These are phyloP conservation scores for Taurulus bubalis DNA, from an alignment of 2,113 vertebrate genomes.

Conservation along the genomic window DNA sequence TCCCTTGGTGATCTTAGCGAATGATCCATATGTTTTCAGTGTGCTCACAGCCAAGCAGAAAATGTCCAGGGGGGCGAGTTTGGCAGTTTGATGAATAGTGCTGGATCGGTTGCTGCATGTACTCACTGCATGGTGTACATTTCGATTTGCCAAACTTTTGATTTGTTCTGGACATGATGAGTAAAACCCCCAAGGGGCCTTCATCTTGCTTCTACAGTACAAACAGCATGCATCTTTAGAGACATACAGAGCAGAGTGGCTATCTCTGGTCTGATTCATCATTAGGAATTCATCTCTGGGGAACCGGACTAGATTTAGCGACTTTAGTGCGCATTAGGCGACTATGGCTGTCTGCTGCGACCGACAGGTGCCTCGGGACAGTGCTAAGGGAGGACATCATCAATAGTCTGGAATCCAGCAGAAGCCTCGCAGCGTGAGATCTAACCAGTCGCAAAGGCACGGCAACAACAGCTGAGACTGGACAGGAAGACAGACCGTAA, in stretches of 20 bases:
- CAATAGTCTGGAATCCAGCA: neutral
- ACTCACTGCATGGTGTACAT: neutral
- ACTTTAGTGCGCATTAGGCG: neutral
- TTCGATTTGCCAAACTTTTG: slow-evolving; percentile 14
- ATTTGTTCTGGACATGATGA: neutral
- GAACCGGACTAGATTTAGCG: neutral
- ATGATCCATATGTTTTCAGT: slow-evolving; percentile 23
- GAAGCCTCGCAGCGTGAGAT: neutral
- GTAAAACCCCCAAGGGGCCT: neutral
- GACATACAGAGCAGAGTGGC: neutral
- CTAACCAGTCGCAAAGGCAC: neutral
- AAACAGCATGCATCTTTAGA: slow-evolving; percentile 29
- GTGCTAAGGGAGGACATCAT: neutral
- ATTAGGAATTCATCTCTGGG: slow-evolving; percentile 8
- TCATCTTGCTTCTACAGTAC: slow-evolving; percentile 9
- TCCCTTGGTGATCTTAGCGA: neutral
- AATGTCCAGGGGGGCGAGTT: neutral
- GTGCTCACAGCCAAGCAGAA: neutral
- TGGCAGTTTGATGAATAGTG: slow-evolving; percentile 35
- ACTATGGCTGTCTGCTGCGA: neutral
- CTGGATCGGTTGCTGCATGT: neutral
- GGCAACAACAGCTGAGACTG: neutral
- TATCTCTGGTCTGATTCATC: slow-evolving; percentile 18
- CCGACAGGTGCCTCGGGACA: neutral
- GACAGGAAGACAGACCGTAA: neutral